phyloP scores from a whole-genome alignment of 2,113 vertebrate genomes.

The human region GRCh38 chr2:231129001-231129500 shows the following conservation, averaged over 20 bases:
- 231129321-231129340: neutral
- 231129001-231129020: neutral
- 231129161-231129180: neutral
- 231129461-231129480: conserved; percentile 2
- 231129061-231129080: neutral
- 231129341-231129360: neutral
- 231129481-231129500: neutral
- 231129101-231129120: neutral
- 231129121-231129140: neutral
- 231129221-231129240: neutral
- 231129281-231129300: neutral
- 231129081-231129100: neutral
- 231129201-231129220: neutral
- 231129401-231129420: neutral
- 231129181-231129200: neutral
- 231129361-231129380: neutral
- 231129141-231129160: neutral
- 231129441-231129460: neutral
- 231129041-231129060: neutral
- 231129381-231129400: neutral
- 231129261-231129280: neutral
- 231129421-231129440: neutral
- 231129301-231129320: neutral
- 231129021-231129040: neutral
- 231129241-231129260: neutral